phyloP scores from a whole-genome alignment of 2,888 invertebrate species.

The Caenorhabditis wallacei region DNA sequence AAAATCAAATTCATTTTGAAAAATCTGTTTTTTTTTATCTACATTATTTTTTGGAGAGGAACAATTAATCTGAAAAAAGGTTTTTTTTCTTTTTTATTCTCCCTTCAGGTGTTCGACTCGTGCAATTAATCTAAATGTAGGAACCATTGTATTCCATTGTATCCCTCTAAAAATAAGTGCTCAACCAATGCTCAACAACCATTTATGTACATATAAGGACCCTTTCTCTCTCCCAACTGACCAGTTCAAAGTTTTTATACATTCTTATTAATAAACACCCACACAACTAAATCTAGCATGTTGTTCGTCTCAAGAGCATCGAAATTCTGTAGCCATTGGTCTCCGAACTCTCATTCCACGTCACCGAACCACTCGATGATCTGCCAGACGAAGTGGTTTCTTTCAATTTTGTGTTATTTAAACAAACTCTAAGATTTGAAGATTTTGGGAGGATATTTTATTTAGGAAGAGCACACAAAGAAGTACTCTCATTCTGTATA shows the following conservation, averaged over 20 bases:
- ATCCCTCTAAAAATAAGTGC: slow-evolving; percentile 3
- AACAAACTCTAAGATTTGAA: slow-evolving; percentile 40
- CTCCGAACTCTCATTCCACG: slow-evolving; percentile 53
- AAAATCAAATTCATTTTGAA: no score
- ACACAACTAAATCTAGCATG: slow-evolving; percentile 12
- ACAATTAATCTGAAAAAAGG: no score
- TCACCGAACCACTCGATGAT: slow-evolving; percentile 50
- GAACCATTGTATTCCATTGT: not conserved
- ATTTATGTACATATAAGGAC: not conserved
- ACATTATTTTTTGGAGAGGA: no score
- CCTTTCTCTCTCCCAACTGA: slow-evolving; percentile 4
- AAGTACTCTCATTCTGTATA: slow-evolving; percentile 20
- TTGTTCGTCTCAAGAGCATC: not conserved
- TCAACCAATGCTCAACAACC: slow-evolving; percentile 28
- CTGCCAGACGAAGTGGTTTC: slow-evolving; percentile 5
- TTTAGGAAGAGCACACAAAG: slow-evolving; percentile 16
- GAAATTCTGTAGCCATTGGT: slow-evolving; percentile 12
- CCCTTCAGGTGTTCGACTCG: not conserved
- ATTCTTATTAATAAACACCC: slow-evolving; percentile 38
- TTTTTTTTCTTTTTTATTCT: slow-evolving; percentile 10
- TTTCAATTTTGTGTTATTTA: slow-evolving; percentile 57
- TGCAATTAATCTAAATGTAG: not conserved
- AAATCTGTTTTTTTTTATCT: no score
- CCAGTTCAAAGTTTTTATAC: slow-evolving; percentile 20
- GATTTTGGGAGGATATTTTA: slow-evolving; percentile 2